These are phyloP conservation scores for Actinernus sp. DNA, from an alignment of 92 coral and sea anemone species.

Conservation along the genomic window DNA sequence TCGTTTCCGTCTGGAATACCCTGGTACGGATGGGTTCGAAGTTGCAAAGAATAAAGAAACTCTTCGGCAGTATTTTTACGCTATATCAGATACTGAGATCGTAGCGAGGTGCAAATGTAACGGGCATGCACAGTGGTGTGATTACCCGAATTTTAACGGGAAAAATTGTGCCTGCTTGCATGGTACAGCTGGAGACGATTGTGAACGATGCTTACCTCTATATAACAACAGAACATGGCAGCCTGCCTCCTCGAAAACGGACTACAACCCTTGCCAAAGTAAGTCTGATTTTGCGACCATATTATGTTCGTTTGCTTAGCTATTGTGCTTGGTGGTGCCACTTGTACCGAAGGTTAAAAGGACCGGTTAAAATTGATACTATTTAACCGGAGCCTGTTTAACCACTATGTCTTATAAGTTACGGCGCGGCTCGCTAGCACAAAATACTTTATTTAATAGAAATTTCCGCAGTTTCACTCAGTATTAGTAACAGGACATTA, in stretches of 20 bases:
- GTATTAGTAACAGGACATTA: no score
- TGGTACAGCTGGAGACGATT: constrained; percentile 81
- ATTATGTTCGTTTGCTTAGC: no score
- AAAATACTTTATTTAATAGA: no score
- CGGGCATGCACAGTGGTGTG: constrained; percentile 88
- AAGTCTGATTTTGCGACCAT: no score
- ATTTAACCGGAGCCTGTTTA: no score
- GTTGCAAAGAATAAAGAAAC: constrained; percentile 24
- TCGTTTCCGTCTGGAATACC: constrained; percentile 74
- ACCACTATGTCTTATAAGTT: no score
- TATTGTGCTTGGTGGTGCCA: no score
- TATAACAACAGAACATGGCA: constrained; percentile 89
- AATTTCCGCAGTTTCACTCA: no score
- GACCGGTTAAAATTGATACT: no score
- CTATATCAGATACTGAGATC: constrained; percentile 73
- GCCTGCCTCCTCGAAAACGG: constrained; percentile 76
- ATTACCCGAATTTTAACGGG: constrained; percentile 37
- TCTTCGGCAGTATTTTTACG: constrained; percentile 75
- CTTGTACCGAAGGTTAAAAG: no score
- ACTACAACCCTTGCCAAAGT: constrained; percentile 91
- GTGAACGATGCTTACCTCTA: constrained; percentile 92
- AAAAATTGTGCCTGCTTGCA: constrained; percentile 76
- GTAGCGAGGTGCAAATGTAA: constrained; percentile 86
- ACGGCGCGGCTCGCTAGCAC: no score
- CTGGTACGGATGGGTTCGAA: constrained; percentile 73